Percentiles rank a stretch among this genome's conserved stretches.
Conservation (phyloP, 2,797 vertebrate genomes). For the Petrocephalus sullivani region DNA sequence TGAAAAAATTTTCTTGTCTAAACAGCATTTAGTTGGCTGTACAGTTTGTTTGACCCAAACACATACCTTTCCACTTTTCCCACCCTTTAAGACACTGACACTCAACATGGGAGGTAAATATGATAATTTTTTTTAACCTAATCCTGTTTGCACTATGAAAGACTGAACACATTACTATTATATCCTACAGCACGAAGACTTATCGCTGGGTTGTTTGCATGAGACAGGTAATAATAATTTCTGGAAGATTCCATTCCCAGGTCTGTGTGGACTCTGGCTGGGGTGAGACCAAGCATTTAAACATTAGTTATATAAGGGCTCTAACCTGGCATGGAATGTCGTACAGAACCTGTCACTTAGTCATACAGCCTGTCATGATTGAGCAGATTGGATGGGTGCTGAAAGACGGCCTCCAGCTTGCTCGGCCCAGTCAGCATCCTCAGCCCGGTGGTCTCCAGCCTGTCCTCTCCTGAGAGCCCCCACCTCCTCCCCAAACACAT, state of each 20-base stretch:
- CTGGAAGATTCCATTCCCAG: not conserved
- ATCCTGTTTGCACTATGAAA: not conserved
- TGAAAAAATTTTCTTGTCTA: not conserved
- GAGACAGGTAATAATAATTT: not conserved
- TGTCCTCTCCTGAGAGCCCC: not conserved
- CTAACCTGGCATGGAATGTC: not conserved
- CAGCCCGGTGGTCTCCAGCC: not conserved
- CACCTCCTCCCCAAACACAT: not conserved
- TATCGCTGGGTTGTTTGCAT: not conserved
- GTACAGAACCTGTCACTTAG: not conserved
- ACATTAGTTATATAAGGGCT: not conserved
- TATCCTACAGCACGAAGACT: not conserved
- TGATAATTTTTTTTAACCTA: not conserved
- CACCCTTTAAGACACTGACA: not conserved
- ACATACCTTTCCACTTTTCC: too few species aligned
- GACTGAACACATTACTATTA: not conserved
- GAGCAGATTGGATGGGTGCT: not conserved
- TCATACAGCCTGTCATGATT: not conserved
- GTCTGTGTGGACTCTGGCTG: not conserved
- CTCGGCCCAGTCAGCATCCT: not conserved
- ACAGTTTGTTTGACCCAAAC: not conserved
- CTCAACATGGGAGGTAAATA: not conserved
- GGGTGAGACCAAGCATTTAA: too few species aligned
- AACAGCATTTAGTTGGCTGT: not conserved
- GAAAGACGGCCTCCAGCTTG: not conserved